Percentiles rank a stretch among this genome's conserved stretches.
phyloP scores from a whole-genome alignment of 2,797 vertebrate genomes.

The Neomorphus geoffroyi region DNA sequence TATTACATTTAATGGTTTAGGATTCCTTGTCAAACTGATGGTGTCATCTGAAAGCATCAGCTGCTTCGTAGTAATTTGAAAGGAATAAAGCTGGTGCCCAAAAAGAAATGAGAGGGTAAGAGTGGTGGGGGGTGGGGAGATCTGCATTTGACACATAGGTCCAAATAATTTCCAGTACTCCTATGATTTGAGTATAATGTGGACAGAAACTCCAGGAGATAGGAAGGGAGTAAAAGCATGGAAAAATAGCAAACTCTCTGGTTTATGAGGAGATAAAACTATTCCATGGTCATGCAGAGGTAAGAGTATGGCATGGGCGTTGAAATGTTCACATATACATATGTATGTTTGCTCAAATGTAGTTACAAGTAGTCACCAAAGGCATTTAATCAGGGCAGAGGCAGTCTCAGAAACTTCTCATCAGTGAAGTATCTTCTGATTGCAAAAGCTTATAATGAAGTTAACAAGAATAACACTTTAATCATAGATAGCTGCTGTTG shows the following conservation, averaged over 20 bases:
- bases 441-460: slow-evolving; percentile 33
- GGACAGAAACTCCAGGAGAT: not conserved
- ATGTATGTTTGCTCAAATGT: not conserved
- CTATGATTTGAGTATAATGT: not conserved
- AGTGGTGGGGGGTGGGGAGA: not conserved
- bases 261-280: not conserved
- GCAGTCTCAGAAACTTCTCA: not conserved
- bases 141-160: not conserved
- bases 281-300: not conserved
- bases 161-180: not conserved
- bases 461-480: slow-evolving; percentile 44
- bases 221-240: not conserved
- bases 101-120: not conserved
- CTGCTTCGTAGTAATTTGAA: not conserved
- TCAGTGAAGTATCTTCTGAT: slow-evolving; percentile 12
- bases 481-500: slow-evolving; percentile 30
- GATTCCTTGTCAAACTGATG: not conserved
- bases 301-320: not conserved
- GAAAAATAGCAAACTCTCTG: not conserved
- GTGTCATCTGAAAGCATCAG: not conserved
- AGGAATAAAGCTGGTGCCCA: not conserved
- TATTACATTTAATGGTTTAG: not conserved
- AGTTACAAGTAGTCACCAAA: not conserved
- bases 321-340: not conserved
- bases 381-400: not conserved